Conservation (phyloP, 2,888 invertebrate genomes). For the Patella caerulea region DNA sequence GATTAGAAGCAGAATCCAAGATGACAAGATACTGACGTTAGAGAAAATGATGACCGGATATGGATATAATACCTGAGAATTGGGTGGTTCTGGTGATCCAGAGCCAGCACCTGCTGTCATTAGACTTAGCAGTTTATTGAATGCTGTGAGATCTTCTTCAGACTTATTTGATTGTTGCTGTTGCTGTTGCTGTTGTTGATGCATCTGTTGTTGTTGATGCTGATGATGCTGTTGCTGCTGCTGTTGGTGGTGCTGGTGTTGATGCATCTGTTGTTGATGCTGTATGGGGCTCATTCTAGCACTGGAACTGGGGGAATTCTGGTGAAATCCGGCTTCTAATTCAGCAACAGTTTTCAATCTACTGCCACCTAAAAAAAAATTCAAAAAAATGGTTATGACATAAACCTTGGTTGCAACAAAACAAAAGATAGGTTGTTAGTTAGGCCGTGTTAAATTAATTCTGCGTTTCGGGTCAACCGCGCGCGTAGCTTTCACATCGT, state of each 20-base stretch:
- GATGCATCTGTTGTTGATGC: conserved; percentile 28
- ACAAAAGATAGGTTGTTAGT: no score
- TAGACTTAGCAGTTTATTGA: conserved; percentile 67
- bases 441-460: no score
- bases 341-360: conserved; percentile 64
- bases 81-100: conserved; percentile 21
- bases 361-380: not conserved
- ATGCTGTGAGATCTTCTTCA: conserved; percentile 65
- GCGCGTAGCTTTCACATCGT: no score
- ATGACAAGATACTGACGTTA: no score
- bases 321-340: conserved; percentile 60
- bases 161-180: conserved; percentile 30
- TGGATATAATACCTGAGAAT: not conserved
- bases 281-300: conserved; percentile 32
- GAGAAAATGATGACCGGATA: no score
- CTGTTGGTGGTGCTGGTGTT: conserved; percentile 21
- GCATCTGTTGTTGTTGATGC: conserved; percentile 24
- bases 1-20: no score
- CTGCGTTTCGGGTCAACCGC: no score
- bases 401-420: no score
- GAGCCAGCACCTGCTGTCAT: conserved; percentile 65
- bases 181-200: conserved; percentile 25
- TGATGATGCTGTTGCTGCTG: conserved; percentile 20
- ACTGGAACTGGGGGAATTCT: conserved; percentile 34
- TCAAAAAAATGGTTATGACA: not conserved